Evolutionary conservation across 2,888 invertebrate species (phyloP), one percentile per base, ranked within the genome.

Genomic region (Chrysolina haemoptera): DNA sequence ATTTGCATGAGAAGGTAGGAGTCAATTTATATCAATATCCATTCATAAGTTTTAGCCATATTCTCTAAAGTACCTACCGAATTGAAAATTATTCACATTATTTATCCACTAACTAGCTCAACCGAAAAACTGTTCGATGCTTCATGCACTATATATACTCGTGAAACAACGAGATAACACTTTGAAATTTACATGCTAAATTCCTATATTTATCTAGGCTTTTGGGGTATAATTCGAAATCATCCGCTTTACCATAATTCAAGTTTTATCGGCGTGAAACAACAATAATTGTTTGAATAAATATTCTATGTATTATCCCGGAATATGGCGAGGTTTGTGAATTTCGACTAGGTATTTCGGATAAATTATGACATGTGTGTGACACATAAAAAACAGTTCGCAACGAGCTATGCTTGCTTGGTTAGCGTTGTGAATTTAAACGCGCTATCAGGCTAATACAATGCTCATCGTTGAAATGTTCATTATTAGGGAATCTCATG

Each of bases 101-200:
- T 6, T 35, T 35, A 35, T 35, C 35, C 10, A 43, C 18, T 20
- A 53, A 11, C 20, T 18, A 12, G 11, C 20, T 1, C 18, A 53
- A 20, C 18, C 11, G 12, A 2, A 20, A 20, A 22, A 18, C 20
- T 35, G 8, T 3, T 35, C 35, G 8, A 53, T 20, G 11, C 20
- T 53, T 53, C 53, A 53, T 59, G n/a, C 8, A 35, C 18, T 59
- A 14, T n/a, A 27, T 59, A 59, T 59, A 35, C 27, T 59, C 14
- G n/a, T 27, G n/a, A 27, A 27, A 27, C 27, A 59, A 1, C 40
- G 67, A 67, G 40, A 53, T 67, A 67, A 40, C 53, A 53, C 59
- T 66, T 22, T n/a, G 22, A n/a, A 83, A 85, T 76, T 74, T 73
- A 77, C 65, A 70, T 70, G 67, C n/a, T 55, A n/a, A 70, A 66